Evolutionary conservation across 2,797 vertebrate genomes (phyloP).

Genomic region (Artibeus jamaicensis): DNA sequence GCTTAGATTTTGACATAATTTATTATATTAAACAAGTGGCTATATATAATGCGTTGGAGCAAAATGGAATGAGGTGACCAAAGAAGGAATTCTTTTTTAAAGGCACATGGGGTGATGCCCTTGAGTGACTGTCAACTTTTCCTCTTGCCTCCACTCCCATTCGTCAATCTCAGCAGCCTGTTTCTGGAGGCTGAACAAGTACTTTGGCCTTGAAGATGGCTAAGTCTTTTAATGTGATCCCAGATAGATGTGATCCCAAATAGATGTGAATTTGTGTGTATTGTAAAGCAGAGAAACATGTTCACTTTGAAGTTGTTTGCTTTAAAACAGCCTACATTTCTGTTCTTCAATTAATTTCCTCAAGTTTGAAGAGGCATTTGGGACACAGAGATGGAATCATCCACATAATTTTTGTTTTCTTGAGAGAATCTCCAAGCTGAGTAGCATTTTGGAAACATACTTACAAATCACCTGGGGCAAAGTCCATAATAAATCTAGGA

Average conservation of each 20-base stretch:
- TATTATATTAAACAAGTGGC: not conserved
- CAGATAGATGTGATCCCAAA: too few species aligned
- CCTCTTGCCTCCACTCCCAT: not conserved
- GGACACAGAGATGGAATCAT: not conserved
- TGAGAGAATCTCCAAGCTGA: not conserved
- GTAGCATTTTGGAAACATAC: not conserved
- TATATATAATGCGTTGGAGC: not conserved
- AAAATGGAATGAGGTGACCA: not conserved
- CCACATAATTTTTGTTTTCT: not conserved
- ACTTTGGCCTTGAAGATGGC: not conserved
- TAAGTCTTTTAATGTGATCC: not conserved
- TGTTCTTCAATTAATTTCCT: constrained; percentile 18
- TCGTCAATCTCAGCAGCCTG: not conserved
- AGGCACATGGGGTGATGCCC: not conserved
- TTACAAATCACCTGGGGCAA: not conserved
- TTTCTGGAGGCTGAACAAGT: constrained; percentile 11
- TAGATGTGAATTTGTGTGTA: not conserved
- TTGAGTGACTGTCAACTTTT: not conserved
- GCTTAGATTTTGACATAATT: constrained; percentile 13
- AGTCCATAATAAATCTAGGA: not conserved
- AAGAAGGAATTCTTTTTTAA: not conserved
- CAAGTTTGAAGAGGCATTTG: not conserved
- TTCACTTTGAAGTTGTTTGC: constrained; percentile 12
- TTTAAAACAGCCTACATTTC: not conserved
- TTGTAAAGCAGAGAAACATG: constrained; percentile 32